These are phyloP conservation scores for Barypeithes pellucidus DNA, from an alignment of 2,888 invertebrate species.

Conservation along the genomic window DNA sequence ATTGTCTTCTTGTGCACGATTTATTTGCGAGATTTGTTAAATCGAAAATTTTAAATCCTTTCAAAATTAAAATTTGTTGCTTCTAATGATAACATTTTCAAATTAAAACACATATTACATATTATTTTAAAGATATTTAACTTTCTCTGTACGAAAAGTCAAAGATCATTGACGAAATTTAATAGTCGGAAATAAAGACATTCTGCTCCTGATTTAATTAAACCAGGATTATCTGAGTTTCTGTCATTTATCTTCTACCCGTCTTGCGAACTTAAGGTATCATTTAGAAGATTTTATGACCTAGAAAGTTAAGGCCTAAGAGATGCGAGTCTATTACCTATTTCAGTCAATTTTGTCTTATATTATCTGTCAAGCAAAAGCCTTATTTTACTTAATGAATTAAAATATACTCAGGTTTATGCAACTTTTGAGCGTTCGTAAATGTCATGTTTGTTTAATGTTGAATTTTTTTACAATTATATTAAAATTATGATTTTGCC, in stretches of 20 bases:
- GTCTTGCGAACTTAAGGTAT: slow-evolving; percentile 24
- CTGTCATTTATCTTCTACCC: slow-evolving; percentile 23
- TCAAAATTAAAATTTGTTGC: too few species aligned
- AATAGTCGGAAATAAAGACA: slow-evolving; percentile 13
- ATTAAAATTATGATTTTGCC: too few species aligned
- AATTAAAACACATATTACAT: too few species aligned
- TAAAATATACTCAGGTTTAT: neutral
- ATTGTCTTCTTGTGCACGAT: too few species aligned
- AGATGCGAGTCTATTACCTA: slow-evolving; percentile 26
- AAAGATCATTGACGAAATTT: slow-evolving; percentile 24
- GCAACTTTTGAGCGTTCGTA: neutral
- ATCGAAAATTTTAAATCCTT: too few species aligned
- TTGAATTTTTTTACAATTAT: too few species aligned
- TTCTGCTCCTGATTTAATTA: slow-evolving; percentile 21
- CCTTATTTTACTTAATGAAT: too few species aligned
- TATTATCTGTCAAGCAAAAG: slow-evolving; percentile 18
- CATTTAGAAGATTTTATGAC: slow-evolving; percentile 25
- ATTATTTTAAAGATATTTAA: too few species aligned
- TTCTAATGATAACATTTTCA: too few species aligned
- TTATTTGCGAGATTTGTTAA: too few species aligned
- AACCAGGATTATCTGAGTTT: slow-evolving; percentile 26
- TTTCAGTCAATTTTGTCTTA: slow-evolving; percentile 20
- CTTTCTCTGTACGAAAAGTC: neutral
- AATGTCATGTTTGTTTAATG: too few species aligned
- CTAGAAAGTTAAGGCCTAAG: slow-evolving; percentile 21